phyloP scores from a whole-genome alignment of 1,140 invertebrate genomes.

The Pseudomyrmex flavicornis region DNA sequence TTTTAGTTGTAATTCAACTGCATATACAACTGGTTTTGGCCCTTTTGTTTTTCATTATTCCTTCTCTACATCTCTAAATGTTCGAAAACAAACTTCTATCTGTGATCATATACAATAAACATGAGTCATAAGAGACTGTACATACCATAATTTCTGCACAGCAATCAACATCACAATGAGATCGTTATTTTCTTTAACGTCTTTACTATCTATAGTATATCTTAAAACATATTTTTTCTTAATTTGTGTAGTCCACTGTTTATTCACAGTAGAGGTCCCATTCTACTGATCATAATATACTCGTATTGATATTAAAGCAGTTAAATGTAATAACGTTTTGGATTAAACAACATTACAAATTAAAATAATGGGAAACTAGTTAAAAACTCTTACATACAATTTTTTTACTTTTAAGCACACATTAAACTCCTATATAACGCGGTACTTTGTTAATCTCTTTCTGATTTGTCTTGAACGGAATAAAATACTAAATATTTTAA shows the following conservation, averaged over 20 bases:
- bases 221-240: constrained; percentile 54
- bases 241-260: constrained; percentile 71
- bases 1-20: constrained; percentile 11
- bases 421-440: too few relatives aligned
- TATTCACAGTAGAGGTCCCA: constrained; percentile 73
- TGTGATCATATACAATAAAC: constrained; percentile 69
- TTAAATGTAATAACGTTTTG: background rate
- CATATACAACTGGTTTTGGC: background rate
- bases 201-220: constrained; percentile 72
- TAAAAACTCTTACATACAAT: background rate
- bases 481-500: too few relatives aligned
- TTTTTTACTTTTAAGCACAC: too few relatives aligned
- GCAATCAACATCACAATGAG: constrained; percentile 79
- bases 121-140: constrained; percentile 25
- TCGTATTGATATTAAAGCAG: background rate
- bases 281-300: constrained; percentile 35
- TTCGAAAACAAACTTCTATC: constrained; percentile 25
- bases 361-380: background rate
- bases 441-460: too few relatives aligned
- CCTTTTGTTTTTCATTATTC: constrained; percentile 10
- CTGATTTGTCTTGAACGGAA: too few relatives aligned
- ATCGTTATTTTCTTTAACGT: constrained; percentile 74
- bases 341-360: constrained; percentile 18
- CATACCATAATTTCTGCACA: constrained; percentile 72
- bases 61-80: constrained; percentile 33